A percentile compares a stretch with the other conserved stretches of the same genome.
Conservation (phyloP, 2,888 invertebrate species). For the Macrophya alboannulata region DNA sequence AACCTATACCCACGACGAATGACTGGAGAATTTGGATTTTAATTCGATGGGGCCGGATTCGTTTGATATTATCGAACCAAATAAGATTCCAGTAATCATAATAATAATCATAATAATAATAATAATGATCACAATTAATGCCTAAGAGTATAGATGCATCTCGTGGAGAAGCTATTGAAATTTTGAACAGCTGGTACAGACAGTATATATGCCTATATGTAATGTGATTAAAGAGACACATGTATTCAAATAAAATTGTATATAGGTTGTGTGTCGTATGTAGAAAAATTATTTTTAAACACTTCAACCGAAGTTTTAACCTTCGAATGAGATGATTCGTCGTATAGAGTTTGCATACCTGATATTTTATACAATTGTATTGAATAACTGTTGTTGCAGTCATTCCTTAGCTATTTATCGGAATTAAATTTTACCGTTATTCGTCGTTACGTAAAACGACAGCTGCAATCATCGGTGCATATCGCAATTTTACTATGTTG, state of each 20-base stretch:
- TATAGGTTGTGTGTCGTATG: background rate
- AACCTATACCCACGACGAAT: background rate
- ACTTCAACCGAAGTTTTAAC: constrained; percentile 33
- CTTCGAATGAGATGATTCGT: constrained; percentile 24
- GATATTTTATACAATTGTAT: background rate
- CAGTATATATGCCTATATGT: background rate
- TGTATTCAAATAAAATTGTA: background rate
- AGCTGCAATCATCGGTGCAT: background rate
- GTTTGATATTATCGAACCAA: background rate
- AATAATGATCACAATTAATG: background rate
- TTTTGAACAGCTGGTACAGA: background rate
- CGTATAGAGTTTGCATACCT: background rate
- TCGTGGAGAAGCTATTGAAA: background rate
- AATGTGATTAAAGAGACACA: constrained; percentile 10
- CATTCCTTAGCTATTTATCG: background rate
- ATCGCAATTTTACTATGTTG: background rate
- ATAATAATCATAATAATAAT: too few relatives aligned
- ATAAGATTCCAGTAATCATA: background rate
- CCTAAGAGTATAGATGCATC: background rate
- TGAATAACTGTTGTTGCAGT: background rate
- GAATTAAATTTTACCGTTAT: background rate
- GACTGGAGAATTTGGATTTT: background rate
- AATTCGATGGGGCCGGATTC: background rate
- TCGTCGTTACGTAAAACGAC: background rate
- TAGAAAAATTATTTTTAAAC: constrained; percentile 27